Evolutionary conservation across 2,797 vertebrate species (phyloP).

Genomic region (Anguilla marmorata): DNA sequence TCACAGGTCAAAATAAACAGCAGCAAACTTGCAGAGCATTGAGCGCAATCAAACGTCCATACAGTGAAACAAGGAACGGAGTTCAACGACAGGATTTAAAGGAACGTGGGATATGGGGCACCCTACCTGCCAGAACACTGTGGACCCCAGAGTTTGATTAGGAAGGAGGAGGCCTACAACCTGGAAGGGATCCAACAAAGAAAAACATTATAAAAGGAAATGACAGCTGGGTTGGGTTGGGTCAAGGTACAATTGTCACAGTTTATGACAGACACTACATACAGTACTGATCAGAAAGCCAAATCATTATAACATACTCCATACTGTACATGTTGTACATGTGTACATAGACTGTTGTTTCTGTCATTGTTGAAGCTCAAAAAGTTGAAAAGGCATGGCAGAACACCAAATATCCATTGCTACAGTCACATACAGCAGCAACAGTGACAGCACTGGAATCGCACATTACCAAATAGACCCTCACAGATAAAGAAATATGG

Average conservation of each 20-base stretch:
- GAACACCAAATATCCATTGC: background rate
- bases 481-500: background rate
- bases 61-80: background rate
- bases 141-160: slow-evolving; percentile 87
- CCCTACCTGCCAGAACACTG: slow-evolving; percentile 92
- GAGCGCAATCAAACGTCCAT: background rate
- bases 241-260: background rate
- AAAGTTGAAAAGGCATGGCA: background rate
- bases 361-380: background rate
- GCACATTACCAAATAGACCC: too few relatives aligned
- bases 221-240: background rate
- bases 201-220: background rate
- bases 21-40: background rate
- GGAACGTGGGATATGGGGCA: background rate
- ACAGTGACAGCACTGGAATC: background rate
- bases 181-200: slow-evolving; percentile 58
- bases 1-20: background rate
- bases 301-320: background rate
- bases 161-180: slow-evolving; percentile 92
- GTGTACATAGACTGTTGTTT: background rate
- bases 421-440: background rate
- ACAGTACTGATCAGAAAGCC: background rate
- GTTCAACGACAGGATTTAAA: background rate
- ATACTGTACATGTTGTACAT: background rate
- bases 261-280: background rate